phyloP scores from a whole-genome alignment of 2,888 invertebrate species.

The Calliopum simillimum region DNA sequence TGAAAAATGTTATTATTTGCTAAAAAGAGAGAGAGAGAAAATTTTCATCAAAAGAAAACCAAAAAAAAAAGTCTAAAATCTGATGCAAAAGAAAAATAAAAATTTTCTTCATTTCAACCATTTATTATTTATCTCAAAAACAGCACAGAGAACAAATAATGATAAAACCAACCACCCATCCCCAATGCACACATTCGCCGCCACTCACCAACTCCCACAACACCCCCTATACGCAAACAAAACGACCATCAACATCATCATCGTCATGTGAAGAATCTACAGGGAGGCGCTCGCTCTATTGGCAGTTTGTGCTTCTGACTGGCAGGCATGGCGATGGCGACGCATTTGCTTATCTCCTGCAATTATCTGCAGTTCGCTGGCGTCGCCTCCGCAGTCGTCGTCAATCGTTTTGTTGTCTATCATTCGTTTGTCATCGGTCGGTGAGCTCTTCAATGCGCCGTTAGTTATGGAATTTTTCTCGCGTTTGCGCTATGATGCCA shows the following conservation, averaged over 20 bases:
- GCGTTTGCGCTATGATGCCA: slow-evolving; percentile 43
- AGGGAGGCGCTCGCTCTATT: slow-evolving; percentile 21
- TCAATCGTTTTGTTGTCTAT: slow-evolving; percentile 52
- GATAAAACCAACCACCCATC: slow-evolving; percentile 27
- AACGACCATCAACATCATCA: background rate
- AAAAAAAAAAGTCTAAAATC: slow-evolving; percentile 24
- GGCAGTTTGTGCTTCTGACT: slow-evolving; percentile 55
- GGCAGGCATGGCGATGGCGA: slow-evolving; percentile 59
- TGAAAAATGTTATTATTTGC: slow-evolving; percentile 13
- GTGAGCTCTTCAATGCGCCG: slow-evolving; percentile 15
- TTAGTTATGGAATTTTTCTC: slow-evolving; percentile 29
- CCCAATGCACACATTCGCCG: background rate
- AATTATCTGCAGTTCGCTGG: slow-evolving; percentile 59
- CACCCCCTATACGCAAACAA: too few relatives aligned
- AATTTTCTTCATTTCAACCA: background rate
- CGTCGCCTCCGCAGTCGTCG: slow-evolving; percentile 38
- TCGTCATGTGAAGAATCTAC: slow-evolving; percentile 7
- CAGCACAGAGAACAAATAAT: slow-evolving; percentile 13
- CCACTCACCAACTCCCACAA: background rate
- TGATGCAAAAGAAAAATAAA: slow-evolving; percentile 27
- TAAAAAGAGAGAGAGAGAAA: background rate
- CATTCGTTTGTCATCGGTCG: slow-evolving; percentile 62
- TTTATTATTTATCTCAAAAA: slow-evolving; percentile 39
- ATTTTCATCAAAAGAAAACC: background rate
- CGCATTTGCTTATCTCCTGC: slow-evolving; percentile 62